Evolutionary conservation across 2,888 invertebrate genomes (phyloP), one percentile per base, ranked within the genome.

Genomic region (Lepidochitona cinerea): DNA sequence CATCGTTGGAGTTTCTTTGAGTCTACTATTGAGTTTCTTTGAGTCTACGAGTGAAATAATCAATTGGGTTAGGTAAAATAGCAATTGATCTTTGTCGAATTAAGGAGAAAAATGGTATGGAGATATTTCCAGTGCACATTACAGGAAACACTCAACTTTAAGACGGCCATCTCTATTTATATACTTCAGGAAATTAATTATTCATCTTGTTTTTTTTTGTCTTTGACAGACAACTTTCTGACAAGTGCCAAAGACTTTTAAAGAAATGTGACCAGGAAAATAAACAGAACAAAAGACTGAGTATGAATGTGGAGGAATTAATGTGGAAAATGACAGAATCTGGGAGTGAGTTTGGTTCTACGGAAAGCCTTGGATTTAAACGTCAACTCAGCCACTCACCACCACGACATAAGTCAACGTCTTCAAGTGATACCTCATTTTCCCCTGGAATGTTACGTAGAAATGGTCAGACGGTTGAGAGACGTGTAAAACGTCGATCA

Each of bases 271-370:
- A 94, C 66, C 93, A 95, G 72, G 95, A 96, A 89, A 92, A 93
- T 1, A 94, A 95, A 85, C 95, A 95, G 80, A 95, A 95, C 85
- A 94, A 95, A 76, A 92, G 96, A 1, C 91, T 96, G 66, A 93
- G 94, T 0, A 95, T 95, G 87, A 94, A 95, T 87, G 97, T 96
- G 88, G 97, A 97, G 91, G 96, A 97, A 90, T 92, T 97, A 1
- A 93, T 95, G 84, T 97, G 96, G 94, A 95, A 95, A 87, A 92
- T 97, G 74, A 83, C 80, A 14, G 84, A 86, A 71, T 75, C 79
- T 4, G 74, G 79, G 2, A 85, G 85, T 32, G 75, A 71, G 35
- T 70, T 70, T 4, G 83, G 81, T 7, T 83, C 84, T 14, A 73
- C 78, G 52, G 87, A 87, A 49, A 84, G 81, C 65, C 74, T 84